Base-by-base conservation (phyloP, 2,888 invertebrate genomes). In the Seira musarum region DNA sequence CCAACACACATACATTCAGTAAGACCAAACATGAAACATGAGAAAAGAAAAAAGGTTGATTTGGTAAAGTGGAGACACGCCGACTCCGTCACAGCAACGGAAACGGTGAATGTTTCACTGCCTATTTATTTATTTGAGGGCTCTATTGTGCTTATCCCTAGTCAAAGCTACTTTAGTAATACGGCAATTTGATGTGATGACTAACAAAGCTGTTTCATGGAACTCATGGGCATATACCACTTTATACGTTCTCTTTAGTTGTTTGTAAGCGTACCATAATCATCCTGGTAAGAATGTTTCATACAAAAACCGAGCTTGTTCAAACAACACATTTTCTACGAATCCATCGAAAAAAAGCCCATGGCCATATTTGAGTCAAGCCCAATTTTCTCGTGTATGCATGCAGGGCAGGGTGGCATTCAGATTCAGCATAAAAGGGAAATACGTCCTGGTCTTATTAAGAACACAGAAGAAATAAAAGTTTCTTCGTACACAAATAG, bases 51-150 rank as follows among this genome's bases (percentile, higher is more conserved):
- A 61, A 61, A 60, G 35, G 8, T 21, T 6, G 30, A 30, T 65
- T n/a, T 30, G 24, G 17, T 22, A n/a, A 60, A 75, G 75, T 24
- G 53, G n/a, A 75, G 75, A 75, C 75, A 75, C 67, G 65, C 22
- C 19, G 73, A 73, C 73, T 73, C 73, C 73, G 15, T 53, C 53
- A 13, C 13, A 53, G 30, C 3, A 30, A 5, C 30, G 30, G 30
- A 30, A 30, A 30, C 30, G 30, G 8, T 30, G 30, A 30, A 30
- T 5, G 30, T 30, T 30, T 8, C 30, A 30, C 8, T 30, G 8
- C 3, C n/a, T 30, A 30, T 8, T 5, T 30, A 30, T 30, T 5
- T 30, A 30, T 30, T 30, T 30, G 8, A 30, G n/a, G 6, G 17
- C 15, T 53, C 15, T 53, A 3, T 15, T 53, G 2, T n/a, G 53